phyloP scores from a whole-genome alignment of 2,797 vertebrate genomes.

The Graptemys geographica region DNA sequence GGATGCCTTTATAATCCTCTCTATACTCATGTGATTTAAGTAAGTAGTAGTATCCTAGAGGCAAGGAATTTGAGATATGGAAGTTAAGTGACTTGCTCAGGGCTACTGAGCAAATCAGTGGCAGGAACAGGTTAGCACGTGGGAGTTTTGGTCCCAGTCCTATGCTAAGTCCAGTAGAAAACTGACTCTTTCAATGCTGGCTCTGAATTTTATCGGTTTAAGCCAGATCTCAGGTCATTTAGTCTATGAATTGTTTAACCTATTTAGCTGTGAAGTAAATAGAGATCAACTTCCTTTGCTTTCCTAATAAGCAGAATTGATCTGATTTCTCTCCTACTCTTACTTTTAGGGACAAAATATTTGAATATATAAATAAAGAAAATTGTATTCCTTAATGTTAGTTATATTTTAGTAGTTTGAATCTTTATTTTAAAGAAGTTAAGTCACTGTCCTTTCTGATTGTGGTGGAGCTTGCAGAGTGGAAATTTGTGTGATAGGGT shows the following conservation, averaged over 20 bases:
- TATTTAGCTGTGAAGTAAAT: neutral
- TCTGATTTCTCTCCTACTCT: neutral
- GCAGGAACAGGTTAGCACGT: conserved; percentile 42
- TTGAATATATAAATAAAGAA: neutral
- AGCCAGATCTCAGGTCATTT: conserved; percentile 7
- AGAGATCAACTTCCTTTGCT: neutral
- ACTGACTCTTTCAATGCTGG: conserved; percentile 4
- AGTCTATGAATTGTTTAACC: neutral
- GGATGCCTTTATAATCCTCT: neutral
- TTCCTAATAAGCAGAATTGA: neutral
- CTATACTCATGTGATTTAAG: neutral
- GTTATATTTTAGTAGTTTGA: neutral
- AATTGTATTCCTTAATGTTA: neutral
- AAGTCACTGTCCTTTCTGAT: neutral
- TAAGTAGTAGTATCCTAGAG: conserved; percentile 43
- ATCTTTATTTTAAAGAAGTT: neutral
- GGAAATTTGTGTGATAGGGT: rapidly evolving
- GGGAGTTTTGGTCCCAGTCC: conserved; percentile 4
- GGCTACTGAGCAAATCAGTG: conserved; percentile 39
- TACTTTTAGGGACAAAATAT: rapidly evolving
- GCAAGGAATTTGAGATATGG: conserved; percentile 38
- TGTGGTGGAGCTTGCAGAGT: neutral
- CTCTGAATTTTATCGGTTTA: neutral
- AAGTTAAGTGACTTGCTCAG: conserved; percentile 54
- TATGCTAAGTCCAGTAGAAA: conserved; percentile 12